Evolutionary conservation across 2,113 vertebrate species (phyloP), one percentile per base, ranked within the genome.

Genomic region (Eudyptes chrysolophus): DNA sequence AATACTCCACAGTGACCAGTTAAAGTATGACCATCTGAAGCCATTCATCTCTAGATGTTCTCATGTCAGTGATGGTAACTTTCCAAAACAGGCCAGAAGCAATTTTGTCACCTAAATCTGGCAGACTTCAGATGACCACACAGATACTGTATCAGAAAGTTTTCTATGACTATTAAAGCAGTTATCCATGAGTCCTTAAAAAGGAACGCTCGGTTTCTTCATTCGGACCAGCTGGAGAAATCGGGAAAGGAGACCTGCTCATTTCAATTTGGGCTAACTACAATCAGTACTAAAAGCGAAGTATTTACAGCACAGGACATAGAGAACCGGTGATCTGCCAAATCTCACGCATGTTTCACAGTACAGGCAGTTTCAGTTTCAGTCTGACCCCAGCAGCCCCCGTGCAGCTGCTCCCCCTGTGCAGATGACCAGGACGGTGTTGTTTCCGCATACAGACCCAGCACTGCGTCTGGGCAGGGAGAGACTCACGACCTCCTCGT

Each of bases 321-420:
- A 62, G 64, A 76, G 46, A 90, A 68, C 2, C 1, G 1, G 21
- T 36, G 25, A 78, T 57, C 32, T 57, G 17, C 5, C 40, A 48
- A 32, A 64, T 27, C 15, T 71, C 29, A 19, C 5, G 2, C 38
- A n/a, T 7, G 9, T 51, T n/a, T 74, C 49, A n/a, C 10, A 10
- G n/a, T 70, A 34, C 8, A 57, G 90, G 13, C 6, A 44, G 34
- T 27, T 40, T 29, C 9, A 4, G 7, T 52, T 84, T 71, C 68
- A 19, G 12, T 22, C 25, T 51, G 29, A 76, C 18, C 13, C 18
- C 49, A 44, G 54, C 24, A 84, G 34, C 4, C 13, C 38, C 30
- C 7, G 1, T 0, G 1, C 0, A 6, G 22, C 58, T 66, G 7
- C 25, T 79, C 4, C 15, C 38, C 14, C 17, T 13, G 10, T 24